Evolutionary conservation across 2,797 vertebrate genomes (phyloP), one percentile per base, ranked within the genome.

Genomic region (Aplochiton taeniatus): DNA sequence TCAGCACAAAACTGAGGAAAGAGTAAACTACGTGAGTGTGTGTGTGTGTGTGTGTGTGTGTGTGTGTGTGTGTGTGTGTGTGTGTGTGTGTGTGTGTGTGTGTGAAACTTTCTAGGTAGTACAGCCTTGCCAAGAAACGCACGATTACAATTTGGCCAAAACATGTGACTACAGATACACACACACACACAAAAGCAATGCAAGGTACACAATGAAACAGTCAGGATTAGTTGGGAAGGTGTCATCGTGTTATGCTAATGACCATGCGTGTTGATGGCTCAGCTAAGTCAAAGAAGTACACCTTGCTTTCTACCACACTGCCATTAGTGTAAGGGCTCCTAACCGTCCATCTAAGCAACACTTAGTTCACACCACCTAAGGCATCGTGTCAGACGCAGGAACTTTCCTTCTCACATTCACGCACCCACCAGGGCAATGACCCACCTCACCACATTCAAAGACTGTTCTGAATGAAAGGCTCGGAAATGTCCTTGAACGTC

Each of bases 401-500:
- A 18, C 54, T 13, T 56, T 12, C 5, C 50, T 17, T 1, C 50
- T 16, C 50, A n/a, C 50, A 31, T 17, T 4, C 11, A 31, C 13
- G 13, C 51, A 45, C 51, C 7, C 42, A 11, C 17, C 41, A 19
- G 18, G 52, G 46, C 18, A 48, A 54, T 46, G 52, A 43, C 49
- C 46, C 20, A 42, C 5, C 12, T 58, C 17, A 16, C 17, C 67
- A 44, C n/a, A 45, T 19, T n/a, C 41, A 17, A 16, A 18, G 9
- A 14, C 13, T 17, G 13, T 50, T 81, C 71, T 47, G 12, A 16
- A 11, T 61, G 75, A 75, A 83, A 88, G 86, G 84, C 86, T 76
- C 62, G 55, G 68, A 64, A 72, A 79, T 51, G 87, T 80, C 87
- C 87, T 90, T 88, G 78, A 83, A 76, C 66, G 76, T 81, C 88